A percentile compares a stretch with the other conserved stretches of the same genome.
Evolutionary conservation across 1,140 invertebrate species (phyloP).

Genomic region (Apis mellifera): Amel_HAv3.1 CM009932.2:12439001-12439500

Average conservation of each 20-base stretch:
- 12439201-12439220: slow-evolving; percentile 9
- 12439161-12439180: neutral
- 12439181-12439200: neutral
- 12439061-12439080: neutral
- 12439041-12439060: neutral
- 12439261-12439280: slow-evolving; percentile 8
- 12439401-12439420: neutral
- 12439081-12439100: neutral
- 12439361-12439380: slow-evolving; percentile 47
- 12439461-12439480: slow-evolving; percentile 21
- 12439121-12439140: too few relatives aligned
- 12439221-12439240: neutral
- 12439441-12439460: slow-evolving; percentile 51
- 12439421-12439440: slow-evolving; percentile 33
- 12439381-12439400: slow-evolving; percentile 55
- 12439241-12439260: slow-evolving; percentile 2
- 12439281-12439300: slow-evolving; percentile 19
- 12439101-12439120: neutral
- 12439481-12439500: slow-evolving; percentile 45
- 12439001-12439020: neutral
- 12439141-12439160: neutral
- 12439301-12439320: slow-evolving; percentile 18
- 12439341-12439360: slow-evolving; percentile 38
- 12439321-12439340: neutral
- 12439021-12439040: neutral